Conservation (phyloP, 1,140 invertebrate species). For the Cotesia typhae region DNA sequence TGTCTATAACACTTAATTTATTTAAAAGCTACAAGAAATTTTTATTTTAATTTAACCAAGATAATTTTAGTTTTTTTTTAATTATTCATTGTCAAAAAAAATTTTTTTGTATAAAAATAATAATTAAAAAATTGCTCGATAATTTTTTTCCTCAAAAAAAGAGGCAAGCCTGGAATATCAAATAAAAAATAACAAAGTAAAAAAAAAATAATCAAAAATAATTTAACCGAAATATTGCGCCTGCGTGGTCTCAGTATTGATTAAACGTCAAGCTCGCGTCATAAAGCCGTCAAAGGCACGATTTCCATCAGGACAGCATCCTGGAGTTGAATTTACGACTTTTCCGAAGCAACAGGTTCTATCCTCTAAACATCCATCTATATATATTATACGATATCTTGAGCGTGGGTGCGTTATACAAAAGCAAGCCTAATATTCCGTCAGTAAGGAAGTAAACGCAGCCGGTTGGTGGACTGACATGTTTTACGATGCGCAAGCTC, state of each 20-base stretch:
- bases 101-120: no score
- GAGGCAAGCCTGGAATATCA: no score
- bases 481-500: conserved; percentile 58
- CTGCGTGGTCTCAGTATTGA: conserved; percentile 55
- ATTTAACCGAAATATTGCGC: conserved; percentile 42
- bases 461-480: conserved; percentile 6
- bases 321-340: conserved; percentile 63
- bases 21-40: no score
- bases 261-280: conserved; percentile 64
- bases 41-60: no score
- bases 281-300: conserved; percentile 67
- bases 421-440: neutral
- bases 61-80: no score
- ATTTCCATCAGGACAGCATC: conserved; percentile 67
- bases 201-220: neutral
- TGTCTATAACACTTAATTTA: no score
- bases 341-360: conserved; percentile 57
- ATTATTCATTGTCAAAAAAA: no score
- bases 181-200: neutral
- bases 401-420: no score
- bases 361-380: no score
- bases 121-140: no score
- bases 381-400: no score
- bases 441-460: conserved; percentile 10
- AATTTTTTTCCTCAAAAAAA: no score